Evolutionary conservation across 2,113 vertebrate species (phyloP).

Genomic region (Triplophysa dalaica): DNA sequence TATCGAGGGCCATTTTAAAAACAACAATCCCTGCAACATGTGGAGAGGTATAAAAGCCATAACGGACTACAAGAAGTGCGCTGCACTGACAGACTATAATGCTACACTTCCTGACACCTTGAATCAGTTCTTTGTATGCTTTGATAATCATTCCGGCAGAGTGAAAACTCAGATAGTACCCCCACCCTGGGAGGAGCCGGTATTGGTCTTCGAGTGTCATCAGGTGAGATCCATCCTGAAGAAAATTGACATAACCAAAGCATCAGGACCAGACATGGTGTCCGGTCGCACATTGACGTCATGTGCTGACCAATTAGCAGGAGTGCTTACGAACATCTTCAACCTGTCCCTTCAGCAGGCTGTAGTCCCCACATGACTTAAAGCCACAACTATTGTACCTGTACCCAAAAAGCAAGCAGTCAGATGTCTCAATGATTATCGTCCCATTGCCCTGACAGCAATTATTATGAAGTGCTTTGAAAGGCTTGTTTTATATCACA

Average conservation of each 20-base stretch:
- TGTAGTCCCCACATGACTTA: not conserved
- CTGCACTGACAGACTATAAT: no score
- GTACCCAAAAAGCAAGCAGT: constrained; percentile 30
- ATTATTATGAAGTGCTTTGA: constrained; percentile 35
- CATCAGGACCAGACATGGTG: no score
- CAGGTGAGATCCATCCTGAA: no score
- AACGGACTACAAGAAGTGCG: no score
- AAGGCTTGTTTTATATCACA: constrained; percentile 6
- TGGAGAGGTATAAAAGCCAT: constrained; percentile 16
- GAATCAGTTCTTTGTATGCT: no score
- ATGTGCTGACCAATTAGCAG: constrained; percentile 31
- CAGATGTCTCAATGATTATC: not conserved
- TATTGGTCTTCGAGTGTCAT: no score
- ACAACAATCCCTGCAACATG: constrained; percentile 26
- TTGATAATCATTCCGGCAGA: no score
- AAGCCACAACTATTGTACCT: constrained; percentile 18
- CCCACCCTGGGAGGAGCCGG: no score
- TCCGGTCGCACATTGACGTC: no score
- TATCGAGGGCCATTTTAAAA: constrained; percentile 26
- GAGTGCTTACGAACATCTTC: constrained; percentile 11
- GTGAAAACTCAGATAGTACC: no score
- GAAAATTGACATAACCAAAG: no score
- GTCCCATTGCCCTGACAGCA: constrained; percentile 17
- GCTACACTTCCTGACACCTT: no score
- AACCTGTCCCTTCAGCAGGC: not conserved